Evolutionary conservation across 1,140 invertebrate genomes (phyloP), one percentile per base, ranked within the genome.

Genomic region (Ridgeia piscesae): DNA sequence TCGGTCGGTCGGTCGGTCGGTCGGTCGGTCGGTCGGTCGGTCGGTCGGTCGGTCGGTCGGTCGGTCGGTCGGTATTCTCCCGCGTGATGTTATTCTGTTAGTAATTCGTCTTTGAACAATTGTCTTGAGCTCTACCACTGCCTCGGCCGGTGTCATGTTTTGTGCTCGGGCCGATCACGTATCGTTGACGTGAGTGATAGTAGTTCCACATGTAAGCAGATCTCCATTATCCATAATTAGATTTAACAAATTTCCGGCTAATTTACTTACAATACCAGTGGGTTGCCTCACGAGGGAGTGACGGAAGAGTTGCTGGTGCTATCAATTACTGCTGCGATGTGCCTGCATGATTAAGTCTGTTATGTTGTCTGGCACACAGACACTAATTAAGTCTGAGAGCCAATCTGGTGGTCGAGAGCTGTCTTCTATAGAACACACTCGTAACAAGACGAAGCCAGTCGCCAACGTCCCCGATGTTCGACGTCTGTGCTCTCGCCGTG

Each of bases 21-120:
- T 92, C 92, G 88, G 92, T 92, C 92, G 6, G 92, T 92, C 92
- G 88, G 92, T 92, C 92, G 6, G 92, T 92, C 92, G 88, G 92
- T 92, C 92, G 6, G 92, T 92, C 92, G 88, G 92, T 92, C 92
- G 6, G 92, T 92, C 92, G 88, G 92, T 92, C 92, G 6, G 92
- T 92, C 92, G 88, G 92, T 92, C 92, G 88, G 92, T 91, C 8
- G 88, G 48, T 92, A n/a, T n/a, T n/a, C n/a, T n/a, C n/a, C n/a
- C n/a, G n/a, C n/a, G n/a, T n/a, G n/a, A 50, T 50, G 48, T 50
- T 21, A 50, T 8, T 11, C 48, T 21, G 0, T 50, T 21, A 77
- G 58, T 77, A 77, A 77, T 77, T 77, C 14, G 58, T 17, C 14
- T 31, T 4, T 77, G 27, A 77, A 77, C 58, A 77, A 27, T 1